Evolutionary conservation across 2,888 invertebrate species (phyloP).

Genomic region (Euclidia mi): DNA sequence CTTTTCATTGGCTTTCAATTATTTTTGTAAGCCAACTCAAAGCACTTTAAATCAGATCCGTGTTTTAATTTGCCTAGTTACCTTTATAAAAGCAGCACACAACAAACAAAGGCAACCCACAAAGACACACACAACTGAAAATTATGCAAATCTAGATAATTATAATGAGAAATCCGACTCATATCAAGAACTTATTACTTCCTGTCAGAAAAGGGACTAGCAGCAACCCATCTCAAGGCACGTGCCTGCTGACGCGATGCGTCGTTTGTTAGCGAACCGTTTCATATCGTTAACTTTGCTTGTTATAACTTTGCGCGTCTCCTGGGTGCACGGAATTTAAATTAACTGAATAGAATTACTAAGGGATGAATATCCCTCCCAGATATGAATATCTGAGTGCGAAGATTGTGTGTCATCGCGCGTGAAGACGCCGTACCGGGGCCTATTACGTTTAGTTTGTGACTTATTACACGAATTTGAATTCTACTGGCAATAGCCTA

Average conservation of each 20-base stretch:
- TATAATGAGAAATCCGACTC: slow-evolving; percentile 48
- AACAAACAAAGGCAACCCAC: not conserved
- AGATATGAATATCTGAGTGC: slow-evolving; percentile 52
- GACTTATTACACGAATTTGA: slow-evolving; percentile 12
- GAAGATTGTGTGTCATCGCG: slow-evolving; percentile 62
- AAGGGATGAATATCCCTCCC: slow-evolving; percentile 62
- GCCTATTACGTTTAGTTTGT: slow-evolving; percentile 12
- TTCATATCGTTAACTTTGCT: slow-evolving; percentile 84
- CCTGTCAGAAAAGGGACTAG: slow-evolving; percentile 40
- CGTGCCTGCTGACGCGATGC: slow-evolving; percentile 66
- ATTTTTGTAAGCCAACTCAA: too few species aligned
- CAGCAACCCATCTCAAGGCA: slow-evolving; percentile 46
- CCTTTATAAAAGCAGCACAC: too few species aligned
- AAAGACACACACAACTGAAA: slow-evolving; percentile 32
- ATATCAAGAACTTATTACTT: slow-evolving; percentile 57
- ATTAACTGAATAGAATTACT: slow-evolving; percentile 74
- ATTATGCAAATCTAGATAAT: slow-evolving; percentile 46
- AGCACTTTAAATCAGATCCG: too few species aligned
- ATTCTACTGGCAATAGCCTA: too few species aligned
- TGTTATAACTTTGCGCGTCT: slow-evolving; percentile 82
- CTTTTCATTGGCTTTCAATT: too few species aligned
- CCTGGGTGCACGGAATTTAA: slow-evolving; percentile 75
- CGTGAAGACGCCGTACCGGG: slow-evolving; percentile 26
- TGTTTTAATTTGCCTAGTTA: too few species aligned
- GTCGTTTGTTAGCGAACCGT: slow-evolving; percentile 69